Percentiles rank a stretch among this genome's conserved stretches.
phyloP scores from a whole-genome alignment of 2,888 invertebrate species.

The Stenurella melanura region DNA sequence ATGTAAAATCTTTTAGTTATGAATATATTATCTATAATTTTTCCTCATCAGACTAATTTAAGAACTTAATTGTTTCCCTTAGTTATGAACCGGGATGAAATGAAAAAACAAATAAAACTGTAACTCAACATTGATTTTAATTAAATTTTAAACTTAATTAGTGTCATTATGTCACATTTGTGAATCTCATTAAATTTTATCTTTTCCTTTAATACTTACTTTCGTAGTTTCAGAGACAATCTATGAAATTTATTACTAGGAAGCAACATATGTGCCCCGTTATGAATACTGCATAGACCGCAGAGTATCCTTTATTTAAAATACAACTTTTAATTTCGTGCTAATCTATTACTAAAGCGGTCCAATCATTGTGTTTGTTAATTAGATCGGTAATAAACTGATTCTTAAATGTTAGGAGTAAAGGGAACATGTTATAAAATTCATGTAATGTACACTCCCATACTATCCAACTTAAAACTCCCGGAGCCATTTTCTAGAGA shows the following conservation, averaged over 20 bases:
- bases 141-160: slow-evolving; percentile 42
- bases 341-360: neutral
- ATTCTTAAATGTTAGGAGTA: too few species aligned
- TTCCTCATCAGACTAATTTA: neutral
- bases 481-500: too few species aligned
- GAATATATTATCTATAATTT: too few species aligned
- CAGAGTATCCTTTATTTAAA: slow-evolving; percentile 10
- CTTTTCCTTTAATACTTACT: slow-evolving; percentile 40
- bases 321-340: slow-evolving; percentile 20
- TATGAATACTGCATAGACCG: neutral
- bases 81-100: neutral
- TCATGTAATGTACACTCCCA: too few species aligned
- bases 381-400: neutral
- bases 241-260: slow-evolving; percentile 32
- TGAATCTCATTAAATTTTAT: slow-evolving; percentile 43
- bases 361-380: neutral
- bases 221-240: slow-evolving; percentile 31
- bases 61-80: neutral
- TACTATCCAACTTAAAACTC: too few species aligned
- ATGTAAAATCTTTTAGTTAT: too few species aligned
- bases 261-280: slow-evolving; percentile 23
- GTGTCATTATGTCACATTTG: slow-evolving; percentile 43
- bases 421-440: too few species aligned
- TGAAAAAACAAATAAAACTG: slow-evolving; percentile 12
- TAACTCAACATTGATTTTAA: slow-evolving; percentile 29